Percentiles rank a stretch among this genome's conserved stretches.
Evolutionary conservation across 2,797 vertebrate genomes (phyloP).

Genomic region (Danio jaintianensis): DNA sequence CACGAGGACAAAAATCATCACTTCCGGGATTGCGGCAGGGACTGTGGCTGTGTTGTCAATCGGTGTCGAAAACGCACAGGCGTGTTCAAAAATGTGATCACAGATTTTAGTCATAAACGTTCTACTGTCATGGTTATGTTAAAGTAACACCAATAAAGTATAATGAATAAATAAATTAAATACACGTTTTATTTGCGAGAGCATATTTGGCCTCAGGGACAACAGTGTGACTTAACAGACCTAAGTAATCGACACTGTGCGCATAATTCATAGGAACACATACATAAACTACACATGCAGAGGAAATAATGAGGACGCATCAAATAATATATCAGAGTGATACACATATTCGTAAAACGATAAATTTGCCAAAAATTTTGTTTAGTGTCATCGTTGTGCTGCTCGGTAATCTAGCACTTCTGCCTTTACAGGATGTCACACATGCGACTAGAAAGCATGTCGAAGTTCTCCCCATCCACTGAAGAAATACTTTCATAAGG

Average conservation of each 20-base stretch:
- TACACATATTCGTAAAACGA: not conserved
- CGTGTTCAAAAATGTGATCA: not conserved
- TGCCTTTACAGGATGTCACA: constrained; percentile 12
- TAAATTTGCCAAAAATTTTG: not conserved
- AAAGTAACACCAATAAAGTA: no score
- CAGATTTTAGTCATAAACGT: not conserved
- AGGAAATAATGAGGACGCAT: not conserved
- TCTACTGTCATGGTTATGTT: not conserved
- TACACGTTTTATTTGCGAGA: not conserved
- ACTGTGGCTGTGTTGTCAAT: not conserved
- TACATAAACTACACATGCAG: not conserved
- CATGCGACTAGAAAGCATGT: constrained; percentile 28
- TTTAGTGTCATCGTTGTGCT: not conserved
- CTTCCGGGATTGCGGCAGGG: constrained; percentile 65
- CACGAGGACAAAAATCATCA: constrained; percentile 43
- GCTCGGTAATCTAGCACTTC: constrained; percentile 22
- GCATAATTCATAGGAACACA: not conserved
- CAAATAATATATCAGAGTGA: not conserved
- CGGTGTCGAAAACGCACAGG: not conserved
- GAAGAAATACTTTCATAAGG: not conserved
- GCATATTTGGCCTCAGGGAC: not conserved
- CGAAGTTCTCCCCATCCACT: not conserved
- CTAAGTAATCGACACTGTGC: constrained; percentile 37
- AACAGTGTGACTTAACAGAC: constrained; percentile 21
- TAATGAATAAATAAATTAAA: not conserved